Percentiles rank a stretch among this genome's conserved stretches.
Evolutionary conservation across 1,140 invertebrate genomes (phyloP).

Genomic region (Xylocopa sonorina): DNA sequence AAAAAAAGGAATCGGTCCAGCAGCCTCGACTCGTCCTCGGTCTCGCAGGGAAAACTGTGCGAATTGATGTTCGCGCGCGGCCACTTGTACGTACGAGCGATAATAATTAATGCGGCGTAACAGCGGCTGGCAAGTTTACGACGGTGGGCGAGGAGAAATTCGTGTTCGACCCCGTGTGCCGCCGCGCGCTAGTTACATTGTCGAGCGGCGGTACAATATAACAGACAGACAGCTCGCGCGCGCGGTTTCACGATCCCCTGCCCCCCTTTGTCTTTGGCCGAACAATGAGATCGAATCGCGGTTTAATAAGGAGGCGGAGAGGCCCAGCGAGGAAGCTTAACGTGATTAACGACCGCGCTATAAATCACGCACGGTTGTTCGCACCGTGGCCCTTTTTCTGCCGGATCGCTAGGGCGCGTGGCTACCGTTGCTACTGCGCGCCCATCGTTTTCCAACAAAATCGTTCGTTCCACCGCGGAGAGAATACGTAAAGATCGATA

Average conservation of each 20-base stretch:
- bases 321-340: conserved; percentile 43
- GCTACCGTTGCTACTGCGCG: conserved; percentile 7
- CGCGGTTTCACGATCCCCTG: conserved; percentile 22
- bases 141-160: conserved; percentile 42
- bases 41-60: not conserved
- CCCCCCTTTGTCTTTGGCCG: conserved; percentile 57
- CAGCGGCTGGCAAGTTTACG: conserved; percentile 54
- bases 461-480: conserved; percentile 20
- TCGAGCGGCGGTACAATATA: conserved; percentile 34
- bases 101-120: conserved; percentile 59
- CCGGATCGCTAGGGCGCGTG: conserved; percentile 39
- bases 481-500: conserved; percentile 2
- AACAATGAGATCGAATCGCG: conserved; percentile 64
- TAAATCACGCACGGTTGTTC: conserved; percentile 65
- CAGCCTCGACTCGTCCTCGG: not conserved
- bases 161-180: conserved; percentile 29
- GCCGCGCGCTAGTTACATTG: conserved; percentile 41
- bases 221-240: conserved; percentile 25
- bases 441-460: conserved; percentile 45
- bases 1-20: too few species aligned
- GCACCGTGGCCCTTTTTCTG: conserved; percentile 53
- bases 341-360: conserved; percentile 65
- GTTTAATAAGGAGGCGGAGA: conserved; percentile 61
- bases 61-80: not conserved
- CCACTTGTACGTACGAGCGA: conserved; percentile 22